These are phyloP conservation scores for Sarcophaga carnaria DNA, from an alignment of 2,888 invertebrate species.

Conservation along the genomic window DNA sequence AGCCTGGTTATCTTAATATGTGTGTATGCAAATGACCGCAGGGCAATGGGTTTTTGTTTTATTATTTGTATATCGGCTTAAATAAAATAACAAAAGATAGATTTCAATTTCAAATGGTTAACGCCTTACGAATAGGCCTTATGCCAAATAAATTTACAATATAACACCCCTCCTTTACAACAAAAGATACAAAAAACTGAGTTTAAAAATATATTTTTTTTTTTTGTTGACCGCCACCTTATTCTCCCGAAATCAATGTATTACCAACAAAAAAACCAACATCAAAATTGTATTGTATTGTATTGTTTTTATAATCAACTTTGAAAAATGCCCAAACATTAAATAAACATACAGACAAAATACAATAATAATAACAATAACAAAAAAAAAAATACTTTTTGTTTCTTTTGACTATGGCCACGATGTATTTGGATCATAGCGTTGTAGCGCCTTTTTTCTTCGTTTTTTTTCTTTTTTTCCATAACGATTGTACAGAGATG, in stretches of 20 bases:
- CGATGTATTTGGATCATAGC: conserved; percentile 22
- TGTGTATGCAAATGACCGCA: conserved; percentile 34
- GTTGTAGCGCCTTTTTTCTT: conserved; percentile 49
- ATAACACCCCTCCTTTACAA: conserved; percentile 44
- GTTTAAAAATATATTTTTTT: conserved; percentile 16
- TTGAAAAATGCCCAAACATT: conserved; percentile 41
- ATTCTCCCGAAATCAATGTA: conserved; percentile 40
- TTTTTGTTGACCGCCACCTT: conserved; percentile 38
- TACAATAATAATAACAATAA: too few species aligned
- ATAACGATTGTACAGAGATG: conserved; percentile 10
- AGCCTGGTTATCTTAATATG: conserved; percentile 32
- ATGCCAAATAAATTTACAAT: conserved; percentile 46
- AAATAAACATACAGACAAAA: conserved; percentile 18
- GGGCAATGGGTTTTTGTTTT: conserved; percentile 1
- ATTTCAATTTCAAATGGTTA: conserved; percentile 51
- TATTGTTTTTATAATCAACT: conserved; percentile 48
- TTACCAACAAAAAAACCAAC: not conserved
- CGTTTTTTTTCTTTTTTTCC: conserved; percentile 25
- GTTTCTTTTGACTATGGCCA: not conserved
- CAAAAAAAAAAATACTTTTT: not conserved
- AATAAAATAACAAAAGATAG: conserved; percentile 18
- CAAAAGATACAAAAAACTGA: conserved; percentile 2
- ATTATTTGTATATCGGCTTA: not conserved
- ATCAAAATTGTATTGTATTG: not conserved
- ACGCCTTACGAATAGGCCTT: conserved; percentile 56